These are phyloP conservation scores for Epirrita christyi DNA, from an alignment of 2,888 invertebrate species.

Conservation along the genomic window DNA sequence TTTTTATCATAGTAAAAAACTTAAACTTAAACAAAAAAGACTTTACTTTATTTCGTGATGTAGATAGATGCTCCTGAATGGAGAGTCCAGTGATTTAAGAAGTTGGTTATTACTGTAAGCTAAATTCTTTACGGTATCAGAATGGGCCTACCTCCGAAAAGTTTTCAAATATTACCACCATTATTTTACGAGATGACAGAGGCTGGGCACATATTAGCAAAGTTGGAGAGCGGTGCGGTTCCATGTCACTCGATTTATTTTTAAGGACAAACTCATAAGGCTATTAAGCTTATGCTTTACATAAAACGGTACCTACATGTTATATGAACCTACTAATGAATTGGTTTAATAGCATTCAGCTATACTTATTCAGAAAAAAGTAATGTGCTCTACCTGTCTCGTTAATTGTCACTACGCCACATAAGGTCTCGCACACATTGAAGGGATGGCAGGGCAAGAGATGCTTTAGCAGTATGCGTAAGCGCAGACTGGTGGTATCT, in stretches of 20 bases:
- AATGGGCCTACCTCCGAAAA: conserved; percentile 71
- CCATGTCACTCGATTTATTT: conserved; percentile 70
- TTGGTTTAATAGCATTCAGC: no score
- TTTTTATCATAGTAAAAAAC: conserved; percentile 9
- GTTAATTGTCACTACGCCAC: no score
- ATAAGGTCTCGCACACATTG: no score
- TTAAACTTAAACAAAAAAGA: conserved; percentile 9
- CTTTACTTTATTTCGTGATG: neutral
- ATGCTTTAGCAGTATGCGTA: no score
- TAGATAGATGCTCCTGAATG: conserved; percentile 36
- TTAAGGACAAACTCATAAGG: conserved; percentile 50
- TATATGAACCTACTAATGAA: neutral
- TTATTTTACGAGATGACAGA: conserved; percentile 82
- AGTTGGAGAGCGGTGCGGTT: conserved; percentile 67
- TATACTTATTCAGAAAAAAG: no score
- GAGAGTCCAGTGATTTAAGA: conserved; percentile 48
- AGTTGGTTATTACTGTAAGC: conserved; percentile 68
- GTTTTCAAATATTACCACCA: conserved; percentile 84
- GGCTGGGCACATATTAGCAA: conserved; percentile 84
- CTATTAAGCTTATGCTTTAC: conserved; percentile 26
- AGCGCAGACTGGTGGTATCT: no score
- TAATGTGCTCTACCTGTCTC: no score
- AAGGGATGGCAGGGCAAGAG: no score
- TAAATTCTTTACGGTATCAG: conserved; percentile 75
- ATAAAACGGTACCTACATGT: neutral